Evolutionary conservation across 1,140 invertebrate species (phyloP).

Genomic region (Drosophila murphyi): DNA sequence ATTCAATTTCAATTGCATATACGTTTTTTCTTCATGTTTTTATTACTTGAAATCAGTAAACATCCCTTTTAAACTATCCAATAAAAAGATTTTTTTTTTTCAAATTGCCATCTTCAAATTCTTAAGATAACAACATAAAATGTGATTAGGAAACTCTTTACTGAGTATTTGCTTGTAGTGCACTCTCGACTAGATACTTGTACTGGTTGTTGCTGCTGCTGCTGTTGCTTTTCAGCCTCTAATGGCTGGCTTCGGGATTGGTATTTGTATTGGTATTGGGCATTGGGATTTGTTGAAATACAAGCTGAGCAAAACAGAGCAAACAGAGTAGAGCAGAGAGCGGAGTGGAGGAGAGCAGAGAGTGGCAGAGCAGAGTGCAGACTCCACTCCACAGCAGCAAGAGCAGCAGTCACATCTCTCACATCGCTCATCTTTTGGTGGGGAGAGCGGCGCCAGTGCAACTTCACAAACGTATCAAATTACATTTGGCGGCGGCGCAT

Average conservation of each 20-base stretch:
- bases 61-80: too few species aligned
- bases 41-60: too few species aligned
- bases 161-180: background rate
- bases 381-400: too few species aligned
- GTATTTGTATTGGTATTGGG: constrained; percentile 14
- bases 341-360: too few species aligned
- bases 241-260: background rate
- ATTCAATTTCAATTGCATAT: too few species aligned
- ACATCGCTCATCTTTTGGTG: constrained; percentile 25
- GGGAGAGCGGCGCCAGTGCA: constrained; percentile 59
- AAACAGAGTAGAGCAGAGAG: background rate
- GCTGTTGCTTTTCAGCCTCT: background rate
- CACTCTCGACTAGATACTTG: background rate
- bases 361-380: background rate
- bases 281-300: constrained; percentile 49
- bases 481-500: constrained; percentile 58
- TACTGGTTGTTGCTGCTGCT: constrained; percentile 21
- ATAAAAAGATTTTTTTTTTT: too few species aligned
- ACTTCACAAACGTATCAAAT: constrained; percentile 65
- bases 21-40: too few species aligned
- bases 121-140: too few species aligned
- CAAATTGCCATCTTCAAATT: too few species aligned
- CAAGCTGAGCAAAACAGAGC: constrained; percentile 41
- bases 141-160: background rate
- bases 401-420: background rate